Evolutionary conservation across 2,888 invertebrate species (phyloP), one percentile per base, ranked within the genome.

Genomic region (Bruchidius siliquastri): DNA sequence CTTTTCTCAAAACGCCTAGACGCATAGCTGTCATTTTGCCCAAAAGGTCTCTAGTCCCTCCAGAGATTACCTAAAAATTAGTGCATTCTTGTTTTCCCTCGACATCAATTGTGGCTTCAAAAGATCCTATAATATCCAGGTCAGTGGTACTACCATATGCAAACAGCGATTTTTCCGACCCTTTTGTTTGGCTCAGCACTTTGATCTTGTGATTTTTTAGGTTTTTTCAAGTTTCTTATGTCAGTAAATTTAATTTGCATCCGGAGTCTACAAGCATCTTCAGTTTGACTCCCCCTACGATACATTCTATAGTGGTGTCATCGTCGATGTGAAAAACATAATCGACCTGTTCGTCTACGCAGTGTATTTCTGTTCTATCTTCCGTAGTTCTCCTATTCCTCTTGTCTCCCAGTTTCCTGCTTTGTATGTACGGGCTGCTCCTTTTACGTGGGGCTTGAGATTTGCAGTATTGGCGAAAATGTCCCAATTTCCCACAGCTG

Each of bases 181-280:
- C 72, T 74, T 77, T 76, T 20, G 69, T 67, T 73, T 78, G 75
- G 26, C 77, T 73, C 10, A 18, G 72, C 4, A 75, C 74, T 30
- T 21, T 68, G 21, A 76, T 72, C 20, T 74, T 72, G 32, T 20
- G 30, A 21, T 73, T 0, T 74, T 80, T 78, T 21, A 75, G 69
- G n/a, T 1, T 13, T 22, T 77, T 20, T 79, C 79, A 82, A 0
- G 79, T 77, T 30, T 69, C 70, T 8, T 76, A 69, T 18, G 73
- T 74, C n/a, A 81, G 71, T 6, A 81, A 22, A 26, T 82, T 82
- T 13, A 77, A 75, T 70, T 74, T 77, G 21, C 78, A 74, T 1
- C 80, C 81, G 0, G 81, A 81, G 71, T 81, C 80, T 18, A 81
- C 76, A 10, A 81, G 26, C 72, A 79, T 72, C 10, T 76, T 68